Base-by-base conservation (phyloP, 2,113 vertebrate species). In the Nesogale talazaci region DNA sequence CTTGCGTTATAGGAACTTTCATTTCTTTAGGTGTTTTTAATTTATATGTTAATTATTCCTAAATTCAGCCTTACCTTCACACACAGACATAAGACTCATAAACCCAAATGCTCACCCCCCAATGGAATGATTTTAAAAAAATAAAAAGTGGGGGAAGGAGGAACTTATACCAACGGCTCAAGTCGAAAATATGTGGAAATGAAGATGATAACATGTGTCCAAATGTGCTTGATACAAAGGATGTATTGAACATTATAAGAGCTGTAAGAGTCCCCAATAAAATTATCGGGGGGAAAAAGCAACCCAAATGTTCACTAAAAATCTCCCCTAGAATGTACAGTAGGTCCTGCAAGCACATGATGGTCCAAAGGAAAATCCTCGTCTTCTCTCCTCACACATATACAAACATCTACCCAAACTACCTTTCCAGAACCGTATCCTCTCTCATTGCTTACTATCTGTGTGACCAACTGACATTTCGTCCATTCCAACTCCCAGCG, bases 31-130 rank as follows among this genome's bases (percentile, higher is more conserved):
- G 83, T 23, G 7, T 82, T 34, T 82, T 61, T 80, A 72, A 88
- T 67, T 69, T 42, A 34, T 63, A 67, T 59, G 22, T 19, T 86
- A 69, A 91, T 90, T 67, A 59, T 91, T 88, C 46, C 10, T 31
- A 10, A 52, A 27, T 1, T 14, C 34, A 76, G 6, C 52, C 34
- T 70, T 61, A 81, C 63, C 15, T 70, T 94, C 36, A 93, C 0
- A 69, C 29, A 31, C 7, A 7, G 87, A 81, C 23, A 70, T 46
- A 56, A 88, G 70, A 70, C 46, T 75, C 82, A 69, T 74, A 74
- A 94, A 86, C 19, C 42, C 67, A 95, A 82, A 86, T n/a, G 20
- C 6, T 7, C 63, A n/a, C n/a, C n/a, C n/a, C n/a, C n/a, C n/a
- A n/a, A n/a, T n/a, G n/a, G n/a, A n/a, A n/a, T n/a, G n/a, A n/a